These are phyloP conservation scores for Hipposideros armiger DNA, from an alignment of 2,113 vertebrate species.

Conservation along the genomic window DNA sequence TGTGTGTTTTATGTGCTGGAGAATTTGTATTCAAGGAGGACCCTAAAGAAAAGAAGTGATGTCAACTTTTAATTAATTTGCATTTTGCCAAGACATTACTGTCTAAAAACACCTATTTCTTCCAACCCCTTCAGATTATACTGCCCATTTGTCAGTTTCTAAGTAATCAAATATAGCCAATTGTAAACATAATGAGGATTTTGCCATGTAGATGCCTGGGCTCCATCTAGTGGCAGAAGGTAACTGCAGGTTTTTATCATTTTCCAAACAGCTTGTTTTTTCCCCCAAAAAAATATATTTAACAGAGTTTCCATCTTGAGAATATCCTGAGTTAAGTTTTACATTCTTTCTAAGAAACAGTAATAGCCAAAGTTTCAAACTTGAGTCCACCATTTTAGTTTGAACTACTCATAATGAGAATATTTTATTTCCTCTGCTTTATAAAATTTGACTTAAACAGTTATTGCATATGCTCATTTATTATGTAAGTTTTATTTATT, in stretches of 20 bases:
- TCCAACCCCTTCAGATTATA: background rate
- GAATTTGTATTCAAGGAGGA: background rate
- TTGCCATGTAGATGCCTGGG: slow-evolving; percentile 62
- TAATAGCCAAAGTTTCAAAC: background rate
- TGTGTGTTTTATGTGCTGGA: background rate
- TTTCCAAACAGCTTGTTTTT: background rate
- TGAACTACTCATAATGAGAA: background rate
- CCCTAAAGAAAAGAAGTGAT: background rate
- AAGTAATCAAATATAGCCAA: background rate
- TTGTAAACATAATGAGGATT: background rate
- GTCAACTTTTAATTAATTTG: background rate
- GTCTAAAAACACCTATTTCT: background rate
- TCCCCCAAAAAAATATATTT: background rate
- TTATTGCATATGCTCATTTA: background rate
- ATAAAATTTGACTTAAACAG: background rate
- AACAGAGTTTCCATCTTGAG: background rate
- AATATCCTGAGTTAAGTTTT: background rate
- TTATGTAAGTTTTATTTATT: background rate
- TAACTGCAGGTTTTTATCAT: slow-evolving; percentile 12
- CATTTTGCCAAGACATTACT: background rate
- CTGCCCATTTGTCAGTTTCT: background rate
- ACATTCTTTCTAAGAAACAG: background rate
- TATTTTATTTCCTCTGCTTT: background rate
- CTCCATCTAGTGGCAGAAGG: slow-evolving; percentile 80
- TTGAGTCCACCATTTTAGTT: background rate